A percentile compares a stretch with the other conserved stretches of the same genome.
phyloP scores from a whole-genome alignment of 2,888 invertebrate species.

The Octodonta nipae region DNA sequence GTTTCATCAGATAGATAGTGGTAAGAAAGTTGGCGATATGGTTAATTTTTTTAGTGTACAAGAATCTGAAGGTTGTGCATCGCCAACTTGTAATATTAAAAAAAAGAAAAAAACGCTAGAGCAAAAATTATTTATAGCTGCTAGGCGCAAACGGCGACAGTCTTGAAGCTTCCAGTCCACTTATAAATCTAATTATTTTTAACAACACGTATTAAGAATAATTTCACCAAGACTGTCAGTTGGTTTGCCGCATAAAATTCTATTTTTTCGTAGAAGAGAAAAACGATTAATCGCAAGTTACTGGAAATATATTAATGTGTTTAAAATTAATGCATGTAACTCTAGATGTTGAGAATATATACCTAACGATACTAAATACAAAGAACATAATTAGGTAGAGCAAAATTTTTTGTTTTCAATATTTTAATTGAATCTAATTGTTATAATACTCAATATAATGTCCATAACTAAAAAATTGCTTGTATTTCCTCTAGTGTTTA shows the following conservation, averaged over 20 bases:
- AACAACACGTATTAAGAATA: constrained; percentile 4
- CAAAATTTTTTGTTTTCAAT: neutral
- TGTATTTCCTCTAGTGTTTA: constrained; percentile 21
- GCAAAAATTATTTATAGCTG: constrained; percentile 14
- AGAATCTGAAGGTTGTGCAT: constrained; percentile 31
- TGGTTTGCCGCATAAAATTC: constrained; percentile 11
- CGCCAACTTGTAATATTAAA: constrained; percentile 23
- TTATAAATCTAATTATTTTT: neutral
- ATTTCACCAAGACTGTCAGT: constrained; percentile 10
- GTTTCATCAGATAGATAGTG: constrained; percentile 7
- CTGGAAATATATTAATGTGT: constrained; percentile 25
- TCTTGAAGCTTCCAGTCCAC: constrained; percentile 17
- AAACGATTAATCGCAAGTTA: constrained; percentile 14
- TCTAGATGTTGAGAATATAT: constrained; percentile 1
- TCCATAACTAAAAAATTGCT: too few species aligned
- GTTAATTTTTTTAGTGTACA: constrained; percentile 24
- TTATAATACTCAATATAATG: constrained; percentile 22
- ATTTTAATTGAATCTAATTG: neutral
- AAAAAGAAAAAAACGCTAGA: constrained; percentile 14
- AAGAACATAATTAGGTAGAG: neutral
- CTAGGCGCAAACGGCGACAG: constrained; percentile 14
- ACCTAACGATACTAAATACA: neutral
- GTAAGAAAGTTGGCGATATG: constrained; percentile 26
- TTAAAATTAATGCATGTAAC: constrained; percentile 20
- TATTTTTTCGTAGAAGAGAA: constrained; percentile 14